Evolutionary conservation across 2,113 vertebrate genomes (phyloP), one percentile per base, ranked within the genome.

Genomic region (Limanda limanda): DNA sequence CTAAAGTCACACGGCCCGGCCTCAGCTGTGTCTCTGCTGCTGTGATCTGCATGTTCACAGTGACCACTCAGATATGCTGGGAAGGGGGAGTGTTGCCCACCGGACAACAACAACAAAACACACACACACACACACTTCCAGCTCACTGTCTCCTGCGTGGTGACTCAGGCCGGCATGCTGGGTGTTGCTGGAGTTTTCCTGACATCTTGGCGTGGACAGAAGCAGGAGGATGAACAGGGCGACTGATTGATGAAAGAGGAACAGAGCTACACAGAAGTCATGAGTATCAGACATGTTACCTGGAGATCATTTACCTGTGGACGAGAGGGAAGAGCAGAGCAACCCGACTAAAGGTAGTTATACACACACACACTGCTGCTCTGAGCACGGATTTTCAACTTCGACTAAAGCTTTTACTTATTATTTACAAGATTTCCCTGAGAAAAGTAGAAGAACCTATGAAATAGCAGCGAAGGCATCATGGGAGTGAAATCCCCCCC

Each of bases 111-210:
- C 20, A 69, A 78, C 20, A 69, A 59, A 67, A 62, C 74, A 67
- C 74, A 27, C 61, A 23, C 55, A 77, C 66, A 42, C 72, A 58
- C 47, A 68, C n/a, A 55, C 11, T 11, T 13, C 64, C 76, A 84
- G 74, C 78, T 76, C 81, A 74, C 45, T 42, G 64, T 60, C 76
- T 81, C 52, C 80, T 54, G 72, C 76, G 82, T 13, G 17, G 72
- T 89, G 83, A 87, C 78, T 89, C 80, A 86, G 74, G 74, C 21
- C 69, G 37, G 71, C 82, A 66, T 73, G 71, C n/a, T 57, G 82
- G 86, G 87, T 78, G 81, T 84, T 74, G 70, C 24, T 72, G 78
- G 78, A 79, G 82, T 83, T 71, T 90, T 90, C 83, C 88, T 80
- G 84, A 74, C 75, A 73, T 35, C 59, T 75, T 11, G 14, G 12